Evolutionary conservation across 23 tunicate species (phyloP), one percentile per base, ranked within the genome.

Genomic region (Ascidia mentula): DNA sequence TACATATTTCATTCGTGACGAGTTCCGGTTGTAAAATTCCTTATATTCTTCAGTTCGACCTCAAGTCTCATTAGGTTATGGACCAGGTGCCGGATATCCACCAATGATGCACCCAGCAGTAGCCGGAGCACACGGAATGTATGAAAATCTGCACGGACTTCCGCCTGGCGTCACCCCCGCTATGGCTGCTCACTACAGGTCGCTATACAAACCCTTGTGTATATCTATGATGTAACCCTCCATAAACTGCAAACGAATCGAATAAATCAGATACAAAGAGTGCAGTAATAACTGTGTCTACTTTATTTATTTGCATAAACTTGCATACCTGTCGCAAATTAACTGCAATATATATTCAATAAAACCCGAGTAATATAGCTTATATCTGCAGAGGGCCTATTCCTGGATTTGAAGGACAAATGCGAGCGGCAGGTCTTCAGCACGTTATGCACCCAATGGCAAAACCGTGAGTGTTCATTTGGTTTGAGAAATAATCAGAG

Each of bases 81-180:
- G 60, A 77, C 60, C 69, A 9, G 80, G 69, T 38, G 72, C 80
- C 9, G 95, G 88, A 28, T 90, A 76, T 74, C 95, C 94, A 34
- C 80, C 81, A 18, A 83, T 79, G 77, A 35, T 89, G 69, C 90
- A 86, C 37, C 84, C 84, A 0, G 90, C 79, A 45, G 40, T 79
- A 38, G 90, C 79, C 35, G 40, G 45, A 61, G 87, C 83, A 0
- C 93, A 65, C 65, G 95, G 77, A 6, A 73, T 90, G 69, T 90
- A 90, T 76, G 95, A 90, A 17, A 81, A 81, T 38, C 34, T 90
- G 75, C 86, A 80, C 24, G 79, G 84, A 38, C 78, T 84, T 70
- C 95, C 94, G 20, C 81, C 82, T 1, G 86, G 82, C 28, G 77
- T 84, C n/a, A 80, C 76, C 75, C 86, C 89, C 40, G 78, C 94